Conservation (phyloP, 2,797 vertebrate genomes). For the Etheostoma nigrum region DNA sequence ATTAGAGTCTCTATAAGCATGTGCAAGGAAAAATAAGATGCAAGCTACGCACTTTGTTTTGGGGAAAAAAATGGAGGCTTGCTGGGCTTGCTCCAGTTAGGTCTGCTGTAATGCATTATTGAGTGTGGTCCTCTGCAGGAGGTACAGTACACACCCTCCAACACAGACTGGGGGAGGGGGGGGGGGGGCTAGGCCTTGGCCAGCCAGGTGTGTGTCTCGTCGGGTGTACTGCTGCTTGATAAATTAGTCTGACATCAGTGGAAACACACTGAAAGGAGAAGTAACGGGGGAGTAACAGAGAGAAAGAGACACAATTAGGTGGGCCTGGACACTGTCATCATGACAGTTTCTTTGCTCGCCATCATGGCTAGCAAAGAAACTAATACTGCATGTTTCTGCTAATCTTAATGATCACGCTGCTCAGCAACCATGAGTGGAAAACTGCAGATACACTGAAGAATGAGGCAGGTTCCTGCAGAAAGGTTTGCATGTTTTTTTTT, state of each 20-base stretch:
- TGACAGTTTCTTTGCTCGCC: too few species aligned
- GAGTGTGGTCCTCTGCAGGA: conserved; percentile 59
- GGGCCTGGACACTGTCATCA: not conserved
- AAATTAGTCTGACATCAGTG: conserved; percentile 67
- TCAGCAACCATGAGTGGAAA: not conserved
- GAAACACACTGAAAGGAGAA: conserved; percentile 4
- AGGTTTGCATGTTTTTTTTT: not conserved
- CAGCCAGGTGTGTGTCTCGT: conserved; percentile 38
- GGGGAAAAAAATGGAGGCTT: conserved; percentile 48
- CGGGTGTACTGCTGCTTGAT: conserved; percentile 44
- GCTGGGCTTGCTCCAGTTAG: conserved; percentile 33
- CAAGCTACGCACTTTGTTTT: conserved; percentile 39
- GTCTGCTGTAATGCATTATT: conserved; percentile 69
- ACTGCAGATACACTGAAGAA: not conserved
- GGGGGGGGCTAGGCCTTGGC: conserved; percentile 28
- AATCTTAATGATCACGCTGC: conserved; percentile 3
- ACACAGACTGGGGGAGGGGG: conserved; percentile 6
- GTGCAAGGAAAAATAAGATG: conserved; percentile 8
- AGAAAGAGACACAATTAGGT: not conserved
- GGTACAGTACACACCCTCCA: conserved; percentile 40
- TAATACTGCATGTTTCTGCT: conserved; percentile 1
- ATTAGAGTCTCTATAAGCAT: conserved; percentile 28
- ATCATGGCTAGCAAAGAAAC: not conserved
- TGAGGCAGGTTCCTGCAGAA: conserved; percentile 1
- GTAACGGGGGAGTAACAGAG: not conserved